phyloP scores from a whole-genome alignment of 2,888 invertebrate genomes.

The Mellilla xanthometata region DNA sequence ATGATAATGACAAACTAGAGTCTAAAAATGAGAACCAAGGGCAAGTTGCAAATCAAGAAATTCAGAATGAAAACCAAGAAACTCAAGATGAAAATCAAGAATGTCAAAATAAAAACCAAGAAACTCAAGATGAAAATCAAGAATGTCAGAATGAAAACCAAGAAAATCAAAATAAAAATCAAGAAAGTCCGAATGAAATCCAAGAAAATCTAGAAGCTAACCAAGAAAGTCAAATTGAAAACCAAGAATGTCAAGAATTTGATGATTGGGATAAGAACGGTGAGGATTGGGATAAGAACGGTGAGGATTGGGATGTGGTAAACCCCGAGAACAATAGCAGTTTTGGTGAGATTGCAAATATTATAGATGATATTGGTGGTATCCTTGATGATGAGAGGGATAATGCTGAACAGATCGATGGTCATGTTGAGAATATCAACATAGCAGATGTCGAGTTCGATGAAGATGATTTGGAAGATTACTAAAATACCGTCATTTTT shows the following conservation, averaged over 20 bases:
- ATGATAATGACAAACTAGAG: background rate
- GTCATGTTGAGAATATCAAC: background rate
- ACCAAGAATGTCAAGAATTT: no score
- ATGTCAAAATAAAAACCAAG: background rate
- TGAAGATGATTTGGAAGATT: conserved; percentile 62
- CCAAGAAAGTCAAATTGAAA: no score
- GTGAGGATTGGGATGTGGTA: conserved; percentile 1
- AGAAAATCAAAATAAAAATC: no score
- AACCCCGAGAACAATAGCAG: background rate
- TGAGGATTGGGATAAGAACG: conserved; percentile 4
- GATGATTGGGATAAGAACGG: no score
- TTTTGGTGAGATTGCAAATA: no score
- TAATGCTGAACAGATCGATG: background rate
- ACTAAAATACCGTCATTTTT: no score
- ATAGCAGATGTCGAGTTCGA: conserved; percentile 28
- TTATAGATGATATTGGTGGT: background rate
- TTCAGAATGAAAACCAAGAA: background rate
- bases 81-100: background rate
- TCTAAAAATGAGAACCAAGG: background rate
- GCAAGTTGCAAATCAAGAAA: background rate
- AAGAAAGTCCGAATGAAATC: no score
- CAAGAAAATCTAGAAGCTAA: no score
- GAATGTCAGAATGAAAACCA: no score
- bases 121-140: background rate
- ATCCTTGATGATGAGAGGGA: background rate